A percentile compares a stretch with the other conserved stretches of the same genome.
These are phyloP conservation scores for Raja brachyura DNA, from an alignment of 2,113 vertebrate genomes.

Conservation along the genomic window DNA sequence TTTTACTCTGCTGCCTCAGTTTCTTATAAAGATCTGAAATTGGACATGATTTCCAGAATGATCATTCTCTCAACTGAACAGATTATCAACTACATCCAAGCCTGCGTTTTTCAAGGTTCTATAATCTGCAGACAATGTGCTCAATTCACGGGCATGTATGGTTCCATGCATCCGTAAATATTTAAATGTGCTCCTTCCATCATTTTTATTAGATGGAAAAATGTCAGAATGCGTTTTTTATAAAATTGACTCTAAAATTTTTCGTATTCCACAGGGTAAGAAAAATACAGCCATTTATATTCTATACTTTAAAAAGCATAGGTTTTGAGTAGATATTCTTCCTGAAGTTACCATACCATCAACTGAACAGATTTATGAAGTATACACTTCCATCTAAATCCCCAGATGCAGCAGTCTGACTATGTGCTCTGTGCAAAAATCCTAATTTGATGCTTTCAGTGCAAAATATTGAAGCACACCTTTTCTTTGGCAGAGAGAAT, in stretches of 20 bases:
- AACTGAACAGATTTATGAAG: background rate
- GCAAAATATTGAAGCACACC: background rate
- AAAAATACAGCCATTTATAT: background rate
- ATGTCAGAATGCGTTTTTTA: background rate
- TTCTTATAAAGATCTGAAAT: background rate
- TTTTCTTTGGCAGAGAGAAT: background rate
- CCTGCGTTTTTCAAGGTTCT: background rate
- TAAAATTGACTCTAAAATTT: background rate
- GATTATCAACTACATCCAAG: background rate
- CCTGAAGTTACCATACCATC: background rate
- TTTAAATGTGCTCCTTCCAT: background rate
- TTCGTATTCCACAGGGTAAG: background rate
- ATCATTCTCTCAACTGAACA: background rate
- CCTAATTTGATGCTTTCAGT: background rate
- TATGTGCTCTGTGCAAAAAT: background rate
- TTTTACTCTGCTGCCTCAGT: background rate
- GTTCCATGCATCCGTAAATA: background rate
- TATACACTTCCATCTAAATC: background rate
- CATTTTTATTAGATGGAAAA: background rate
- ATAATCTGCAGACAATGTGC: background rate
- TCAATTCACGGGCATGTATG: background rate
- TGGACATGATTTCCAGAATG: background rate
- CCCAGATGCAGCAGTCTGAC: background rate
- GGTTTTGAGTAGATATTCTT: background rate
- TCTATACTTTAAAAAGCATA: background rate